Base-by-base conservation (phyloP, 1,140 invertebrate genomes). In the Microvelia longipes region DNA sequence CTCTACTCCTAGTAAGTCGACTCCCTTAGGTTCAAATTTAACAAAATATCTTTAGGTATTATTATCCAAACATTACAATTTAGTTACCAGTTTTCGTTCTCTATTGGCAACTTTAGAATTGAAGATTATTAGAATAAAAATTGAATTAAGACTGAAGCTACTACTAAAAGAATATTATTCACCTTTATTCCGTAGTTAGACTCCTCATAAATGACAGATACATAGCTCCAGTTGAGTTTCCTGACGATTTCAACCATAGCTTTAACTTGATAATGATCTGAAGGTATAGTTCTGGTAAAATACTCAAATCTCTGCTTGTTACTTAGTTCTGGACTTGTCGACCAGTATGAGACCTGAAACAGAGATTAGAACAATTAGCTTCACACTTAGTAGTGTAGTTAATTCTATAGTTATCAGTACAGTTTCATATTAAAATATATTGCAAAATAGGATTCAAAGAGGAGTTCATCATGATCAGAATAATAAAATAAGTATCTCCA, bases 181-280 rank as follows among this genome's bases (percentile, higher is more conserved):
- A 96, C 94, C 88, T 96, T 94, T 63, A 94, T 93, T 1, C 95
- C 94, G 75, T 98, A 98, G 81, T 93, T 96, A 66, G 93, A 96
- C 78, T 98, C 94, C 80, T 98, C 94, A 77, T 97, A 97, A 68
- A 98, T 89, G 67, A 98, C 92, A 28, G 93, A 96, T 0, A 98
- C 89, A 79, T 97, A 98, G 72, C 90, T 93, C 94, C 94, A 97
- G 26, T 86, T 85, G 77, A 97, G 87, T 71, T 81, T 81, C 69
- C 85, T 85, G n/a, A 97, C 89, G 73, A 98, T 92, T 75, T 95
- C 92, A 1, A 96, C 92, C 91, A 98, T 97, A 0, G 92, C 94
- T 76, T 92, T 89, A 0, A 95, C 94, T 81, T 97, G 94, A 80
- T 96, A 90, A 75, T 92, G 88, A 80, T 98, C 94, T 1, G 93